These are phyloP conservation scores for Montipora capitata DNA, from an alignment of 92 coral and sea anemone genomes.

Conservation along the genomic window DNA sequence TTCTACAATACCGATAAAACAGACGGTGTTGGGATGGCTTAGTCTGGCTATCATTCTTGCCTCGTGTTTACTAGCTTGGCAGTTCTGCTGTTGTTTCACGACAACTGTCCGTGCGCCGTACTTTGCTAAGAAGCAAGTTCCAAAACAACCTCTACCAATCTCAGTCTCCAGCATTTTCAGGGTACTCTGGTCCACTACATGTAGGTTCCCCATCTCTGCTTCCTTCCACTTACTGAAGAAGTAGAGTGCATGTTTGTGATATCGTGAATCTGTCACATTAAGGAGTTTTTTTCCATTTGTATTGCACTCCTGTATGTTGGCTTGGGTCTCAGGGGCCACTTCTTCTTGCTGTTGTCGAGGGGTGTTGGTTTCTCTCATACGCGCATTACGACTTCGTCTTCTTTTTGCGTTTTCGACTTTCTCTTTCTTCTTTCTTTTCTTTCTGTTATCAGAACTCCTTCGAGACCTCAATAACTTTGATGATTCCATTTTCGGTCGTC, in stretches of 20 bases:
- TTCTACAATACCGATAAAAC: constrained; percentile 21
- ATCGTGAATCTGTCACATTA: constrained; percentile 22
- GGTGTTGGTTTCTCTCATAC: neutral
- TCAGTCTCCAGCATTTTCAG: constrained; percentile 3
- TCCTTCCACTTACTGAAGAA: constrained; percentile 53
- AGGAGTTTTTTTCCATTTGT: neutral
- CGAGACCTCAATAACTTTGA: constrained; percentile 20
- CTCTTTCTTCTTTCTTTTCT: constrained; percentile 26
- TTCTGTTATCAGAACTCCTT: constrained; percentile 23
- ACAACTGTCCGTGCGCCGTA: constrained; percentile 43
- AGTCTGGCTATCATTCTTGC: constrained; percentile 41
- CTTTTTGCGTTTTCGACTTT: neutral
- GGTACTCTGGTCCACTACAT: constrained; percentile 11
- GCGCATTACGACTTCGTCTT: constrained; percentile 26
- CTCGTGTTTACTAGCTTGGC: constrained; percentile 20
- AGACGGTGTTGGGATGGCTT: constrained; percentile 16
- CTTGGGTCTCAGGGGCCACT: neutral
- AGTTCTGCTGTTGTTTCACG: constrained; percentile 21
- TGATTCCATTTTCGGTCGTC: constrained; percentile 19
- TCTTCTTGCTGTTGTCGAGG: neutral
- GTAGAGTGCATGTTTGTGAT: constrained; percentile 39
- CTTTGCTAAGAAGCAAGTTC: constrained; percentile 27
- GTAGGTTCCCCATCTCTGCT: constrained; percentile 18
- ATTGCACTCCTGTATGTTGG: neutral
- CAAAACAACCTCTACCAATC: constrained; percentile 48